phyloP scores from a whole-genome alignment of 2,888 invertebrate species.

The Tortrix viridana region DNA sequence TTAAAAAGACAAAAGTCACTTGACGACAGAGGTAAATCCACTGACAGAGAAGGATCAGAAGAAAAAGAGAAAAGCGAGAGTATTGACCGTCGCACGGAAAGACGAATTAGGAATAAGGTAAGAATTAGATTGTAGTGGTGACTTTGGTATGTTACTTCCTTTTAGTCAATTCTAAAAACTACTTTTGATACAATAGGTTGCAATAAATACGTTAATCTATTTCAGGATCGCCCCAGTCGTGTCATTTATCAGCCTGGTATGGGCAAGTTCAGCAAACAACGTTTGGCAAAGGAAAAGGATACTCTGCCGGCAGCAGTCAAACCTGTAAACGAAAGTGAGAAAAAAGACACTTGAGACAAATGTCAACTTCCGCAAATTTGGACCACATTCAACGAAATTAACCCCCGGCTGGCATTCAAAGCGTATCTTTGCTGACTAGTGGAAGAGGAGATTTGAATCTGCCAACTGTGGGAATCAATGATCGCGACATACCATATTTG shows the following conservation, averaged over 20 bases:
- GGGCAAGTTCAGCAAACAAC: slow-evolving; percentile 90
- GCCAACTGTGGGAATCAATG: slow-evolving; percentile 73
- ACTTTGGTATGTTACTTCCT: too few relatives aligned
- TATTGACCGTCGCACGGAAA: slow-evolving; percentile 84
- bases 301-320: slow-evolving; percentile 55
- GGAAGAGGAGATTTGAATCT: slow-evolving; percentile 67
- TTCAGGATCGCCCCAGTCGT: slow-evolving; percentile 93
- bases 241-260: slow-evolving; percentile 96
- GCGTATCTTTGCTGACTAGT: slow-evolving; percentile 66
- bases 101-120: slow-evolving; percentile 88
- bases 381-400: slow-evolving; percentile 80
- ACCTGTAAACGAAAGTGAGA: slow-evolving; percentile 74
- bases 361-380: slow-evolving; percentile 66
- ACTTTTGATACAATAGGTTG: background rate
- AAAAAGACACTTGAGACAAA: slow-evolving; percentile 78
- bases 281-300: slow-evolving; percentile 80
- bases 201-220: slow-evolving; percentile 31
- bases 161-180: background rate
- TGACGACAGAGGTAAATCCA: slow-evolving; percentile 82
- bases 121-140: slow-evolving; percentile 13
- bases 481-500: slow-evolving; percentile 65
- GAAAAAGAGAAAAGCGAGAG: slow-evolving; percentile 80
- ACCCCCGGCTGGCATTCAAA: slow-evolving; percentile 75
- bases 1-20: slow-evolving; percentile 83
- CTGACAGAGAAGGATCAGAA: slow-evolving; percentile 81